Percentiles rank a stretch among this genome's conserved stretches.
These are phyloP conservation scores for Drosophila miranda DNA, from an alignment of 1,140 invertebrate species.

Conservation along the genomic window DNA sequence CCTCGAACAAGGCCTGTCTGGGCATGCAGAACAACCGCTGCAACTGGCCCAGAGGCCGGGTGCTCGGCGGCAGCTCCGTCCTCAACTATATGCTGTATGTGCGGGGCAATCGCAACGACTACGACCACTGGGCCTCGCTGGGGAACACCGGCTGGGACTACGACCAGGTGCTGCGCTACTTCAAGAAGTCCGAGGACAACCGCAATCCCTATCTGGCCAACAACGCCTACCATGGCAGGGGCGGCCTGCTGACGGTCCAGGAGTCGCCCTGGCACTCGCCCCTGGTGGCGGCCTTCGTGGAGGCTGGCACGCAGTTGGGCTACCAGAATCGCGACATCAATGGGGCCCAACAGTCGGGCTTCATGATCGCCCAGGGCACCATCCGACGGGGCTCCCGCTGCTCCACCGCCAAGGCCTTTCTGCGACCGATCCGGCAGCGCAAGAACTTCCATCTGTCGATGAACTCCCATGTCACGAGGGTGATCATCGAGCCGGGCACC, in stretches of 20 bases:
- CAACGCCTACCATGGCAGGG: slow-evolving; percentile 87
- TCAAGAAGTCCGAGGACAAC: slow-evolving; percentile 95
- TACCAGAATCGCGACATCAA: slow-evolving; percentile 95
- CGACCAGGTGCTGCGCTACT: slow-evolving; percentile 93
- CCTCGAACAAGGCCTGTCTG: slow-evolving; percentile 91
- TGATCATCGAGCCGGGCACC: slow-evolving; percentile 88
- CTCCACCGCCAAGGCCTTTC: slow-evolving; percentile 94
- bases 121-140: slow-evolving; percentile 93
- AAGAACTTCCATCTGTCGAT: slow-evolving; percentile 91
- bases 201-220: slow-evolving; percentile 91
- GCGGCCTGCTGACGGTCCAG: slow-evolving; percentile 91
- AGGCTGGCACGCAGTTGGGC: slow-evolving; percentile 93
- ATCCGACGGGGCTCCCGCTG: slow-evolving; percentile 93
- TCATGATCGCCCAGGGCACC: slow-evolving; percentile 95
- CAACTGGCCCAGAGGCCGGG: slow-evolving; percentile 93
- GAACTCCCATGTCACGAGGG: slow-evolving; percentile 88
- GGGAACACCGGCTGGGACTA: slow-evolving; percentile 96
- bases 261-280: slow-evolving; percentile 93
- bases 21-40: slow-evolving; percentile 89
- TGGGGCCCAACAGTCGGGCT: slow-evolving; percentile 91
- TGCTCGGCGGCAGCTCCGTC: slow-evolving; percentile 94
- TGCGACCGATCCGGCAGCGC: slow-evolving; percentile 89
- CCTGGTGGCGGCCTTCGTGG: slow-evolving; percentile 90
- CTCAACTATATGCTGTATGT: slow-evolving; percentile 98
- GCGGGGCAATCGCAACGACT: slow-evolving; percentile 91